These are phyloP conservation scores for Glaucopsyche alexis DNA, from an alignment of 2,888 invertebrate species.

Conservation along the genomic window DNA sequence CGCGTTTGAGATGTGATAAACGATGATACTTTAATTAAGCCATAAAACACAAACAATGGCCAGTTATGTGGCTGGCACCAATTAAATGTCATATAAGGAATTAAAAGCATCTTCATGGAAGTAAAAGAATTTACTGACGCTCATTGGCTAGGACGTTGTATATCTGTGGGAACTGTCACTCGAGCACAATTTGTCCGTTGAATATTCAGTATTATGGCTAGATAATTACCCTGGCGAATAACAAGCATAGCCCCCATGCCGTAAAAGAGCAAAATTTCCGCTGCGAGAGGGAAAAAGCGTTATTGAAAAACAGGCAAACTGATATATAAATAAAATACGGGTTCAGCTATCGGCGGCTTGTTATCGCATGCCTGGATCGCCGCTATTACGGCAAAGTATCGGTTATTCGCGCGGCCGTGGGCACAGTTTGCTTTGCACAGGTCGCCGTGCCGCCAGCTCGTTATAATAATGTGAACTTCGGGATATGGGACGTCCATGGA, in stretches of 20 bases:
- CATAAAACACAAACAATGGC: not conserved
- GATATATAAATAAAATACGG: conserved; percentile 80
- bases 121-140: conserved; percentile 19
- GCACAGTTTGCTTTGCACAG: conserved; percentile 74
- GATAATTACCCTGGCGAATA: conserved; percentile 74
- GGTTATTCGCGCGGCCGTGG: conserved; percentile 71
- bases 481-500: conserved; percentile 72
- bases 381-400: conserved; percentile 74
- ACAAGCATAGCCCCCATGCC: conserved; percentile 67
- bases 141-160: not conserved
- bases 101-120: not conserved
- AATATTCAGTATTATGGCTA: conserved; percentile 66
- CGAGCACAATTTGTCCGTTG: conserved; percentile 63
- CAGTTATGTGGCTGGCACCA: not conserved
- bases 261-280: conserved; percentile 77
- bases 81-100: conserved; percentile 7
- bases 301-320: conserved; percentile 78
- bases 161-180: conserved; percentile 51
- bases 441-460: conserved; percentile 70
- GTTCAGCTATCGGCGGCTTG: conserved; percentile 80
- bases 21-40: not conserved
- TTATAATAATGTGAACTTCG: conserved; percentile 80
- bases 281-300: conserved; percentile 72
- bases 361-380: conserved; percentile 78
- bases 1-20: not conserved